Evolutionary conservation across 2,888 invertebrate species (phyloP), one percentile per base, ranked within the genome.

Genomic region (Deilephila porcellus): DNA sequence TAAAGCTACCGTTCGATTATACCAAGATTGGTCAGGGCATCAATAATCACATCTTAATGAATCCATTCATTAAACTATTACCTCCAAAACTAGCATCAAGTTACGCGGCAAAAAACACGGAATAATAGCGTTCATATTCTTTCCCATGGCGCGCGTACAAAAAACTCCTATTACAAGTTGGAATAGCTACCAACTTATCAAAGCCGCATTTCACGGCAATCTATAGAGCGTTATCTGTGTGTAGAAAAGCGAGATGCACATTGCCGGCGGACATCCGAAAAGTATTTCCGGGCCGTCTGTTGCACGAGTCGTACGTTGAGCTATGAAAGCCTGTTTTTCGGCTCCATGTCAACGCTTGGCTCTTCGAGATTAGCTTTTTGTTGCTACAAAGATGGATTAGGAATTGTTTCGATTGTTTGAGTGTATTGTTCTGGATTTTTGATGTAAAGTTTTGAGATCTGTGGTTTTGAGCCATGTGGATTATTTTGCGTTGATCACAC

Each of bases 221-320:
- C 79, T 80, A 76, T 78, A 79, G 79, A 80, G 79, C 72, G 56
- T 76, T 77, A 84, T 83, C 78, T 81, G 80, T 85, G 77, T 79
- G 79, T 80, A 80, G 80, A 81, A 82, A 82, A 81, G 79, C 80
- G 82, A 81, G 80, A 83, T 84, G 80, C 81, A 78, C 80, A 83
- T 82, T 79, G 86, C 86, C 86, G 85, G 84, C 89, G 90, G 91
- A 91, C 83, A 86, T 91, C 91, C 91, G 88, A 85, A 89, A 86
- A 87, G 87, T 89, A 90, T 90, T 86, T 90, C 90, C 89, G 86
- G 86, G 74, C 79, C 81, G 86, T 85, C 83, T 86, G 86, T 79
- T 84, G 81, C 85, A 83, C 83, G 79, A 77, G 76, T 60, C 74
- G 74, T 74, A 79, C 82, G 76, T 79, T 75, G 79, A 83, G 79